Base-by-base conservation (phyloP, 2,113 vertebrate species). In the Labeo rohita region DNA sequence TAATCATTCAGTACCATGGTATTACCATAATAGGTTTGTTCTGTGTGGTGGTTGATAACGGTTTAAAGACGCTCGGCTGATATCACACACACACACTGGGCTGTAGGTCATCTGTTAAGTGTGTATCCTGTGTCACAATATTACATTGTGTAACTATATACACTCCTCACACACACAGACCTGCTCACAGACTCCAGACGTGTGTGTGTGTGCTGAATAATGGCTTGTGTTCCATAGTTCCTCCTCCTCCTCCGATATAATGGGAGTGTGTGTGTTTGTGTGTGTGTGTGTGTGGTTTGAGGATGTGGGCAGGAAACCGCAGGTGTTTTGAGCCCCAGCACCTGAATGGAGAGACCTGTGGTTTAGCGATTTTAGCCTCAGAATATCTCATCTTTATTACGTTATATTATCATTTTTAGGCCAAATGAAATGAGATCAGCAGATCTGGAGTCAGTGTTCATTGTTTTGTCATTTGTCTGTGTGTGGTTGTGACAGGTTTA, bases 51-150 rank as follows among this genome's bases (percentile, higher is more conserved):
- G 28, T 49, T 18, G 85, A 63, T 56, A 52, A 74, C 36, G 43
- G 70, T 74, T 73, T 45, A 73, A 47, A 73, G 70, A 8, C 3
- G 43, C 18, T 73, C 70, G 10, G 43, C 16, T 45, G 12, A 36
- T 70, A 23, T 23, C 47, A 59, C 72, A 76, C 16, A 43, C 23
- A 21, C 34, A 83, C 39, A 47, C 45, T 45, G 85, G 65, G 12
- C 65, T 39, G 66, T 59, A 56, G 28, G n/a, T 76, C 81, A 65
- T 85, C 78, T 81, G 47, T 82, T 79, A 50, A 47, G 50, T 70
- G 61, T 61, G 63, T 78, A 82, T 75, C 56, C 21, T 61, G 77
- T 75, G 81, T 86, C 59, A 54, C 87, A 86, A 86, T 84, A 65
- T 82, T 39, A 65, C 56, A 13, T 74, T 15, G 72, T 84, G 76